Conservation (phyloP, 92 coral and sea anemone species). For the Epizoanthus scotinus region DNA sequence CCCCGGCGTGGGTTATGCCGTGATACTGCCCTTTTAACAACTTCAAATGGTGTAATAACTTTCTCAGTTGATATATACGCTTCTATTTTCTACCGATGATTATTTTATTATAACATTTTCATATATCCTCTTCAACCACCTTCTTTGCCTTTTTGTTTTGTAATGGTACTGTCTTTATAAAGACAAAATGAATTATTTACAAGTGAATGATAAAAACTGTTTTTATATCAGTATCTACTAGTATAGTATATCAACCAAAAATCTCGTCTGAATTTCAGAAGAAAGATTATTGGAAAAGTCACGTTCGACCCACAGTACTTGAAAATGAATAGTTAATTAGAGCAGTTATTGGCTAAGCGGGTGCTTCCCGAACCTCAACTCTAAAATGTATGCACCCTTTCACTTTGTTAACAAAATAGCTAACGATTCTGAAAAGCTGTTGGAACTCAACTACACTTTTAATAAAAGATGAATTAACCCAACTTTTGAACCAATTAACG, state of each 20-base stretch:
- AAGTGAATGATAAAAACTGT: too few species aligned
- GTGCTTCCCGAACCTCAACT: neutral
- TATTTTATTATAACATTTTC: neutral
- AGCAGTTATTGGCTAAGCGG: neutral
- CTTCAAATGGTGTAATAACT: too few species aligned
- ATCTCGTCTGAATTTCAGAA: neutral
- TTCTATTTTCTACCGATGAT: too few species aligned
- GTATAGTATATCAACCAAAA: neutral
- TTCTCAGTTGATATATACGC: too few species aligned
- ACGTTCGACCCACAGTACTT: constrained; percentile 11
- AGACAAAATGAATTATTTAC: constrained; percentile 22
- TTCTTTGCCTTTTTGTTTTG: neutral
- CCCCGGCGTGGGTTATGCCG: too few species aligned
- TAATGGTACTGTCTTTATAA: neutral
- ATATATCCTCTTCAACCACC: neutral
- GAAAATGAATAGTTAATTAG: constrained; percentile 1
- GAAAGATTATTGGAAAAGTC: neutral
- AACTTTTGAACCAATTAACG: too few species aligned
- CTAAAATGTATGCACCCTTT: neutral
- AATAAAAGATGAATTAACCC: too few species aligned
- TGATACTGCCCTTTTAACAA: too few species aligned
- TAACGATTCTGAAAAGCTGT: neutral
- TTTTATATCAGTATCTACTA: neutral
- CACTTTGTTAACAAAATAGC: constrained; percentile 14
- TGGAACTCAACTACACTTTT: too few species aligned